phyloP scores from a whole-genome alignment of 1,140 invertebrate species.

The Meloidogyne floridensis region DNA sequence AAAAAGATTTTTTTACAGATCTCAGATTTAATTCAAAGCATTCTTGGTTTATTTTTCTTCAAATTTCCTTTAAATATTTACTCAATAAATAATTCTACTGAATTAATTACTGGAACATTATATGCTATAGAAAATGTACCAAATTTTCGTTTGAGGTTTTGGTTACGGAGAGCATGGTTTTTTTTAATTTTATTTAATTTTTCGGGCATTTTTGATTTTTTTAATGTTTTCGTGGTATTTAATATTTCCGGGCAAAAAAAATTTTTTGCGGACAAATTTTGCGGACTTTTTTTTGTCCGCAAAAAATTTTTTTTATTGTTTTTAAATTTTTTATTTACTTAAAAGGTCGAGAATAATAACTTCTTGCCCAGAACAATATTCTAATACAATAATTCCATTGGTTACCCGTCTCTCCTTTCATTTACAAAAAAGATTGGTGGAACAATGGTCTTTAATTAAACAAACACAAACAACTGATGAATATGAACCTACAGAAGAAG shows the following conservation, averaged over 20 bases:
- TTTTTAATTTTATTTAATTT: not conserved
- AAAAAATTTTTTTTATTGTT: not conserved
- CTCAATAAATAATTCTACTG: slow-evolving; percentile 20
- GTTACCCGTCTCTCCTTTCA: slow-evolving; percentile 31
- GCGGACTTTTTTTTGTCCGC: no score
- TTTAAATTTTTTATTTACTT: slow-evolving; percentile 4
- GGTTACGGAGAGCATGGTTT: slow-evolving; percentile 54
- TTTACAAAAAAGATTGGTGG: slow-evolving; percentile 41
- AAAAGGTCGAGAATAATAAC: slow-evolving; percentile 40
- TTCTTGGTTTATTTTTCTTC: slow-evolving; percentile 48
- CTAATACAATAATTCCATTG: slow-evolving; percentile 33
- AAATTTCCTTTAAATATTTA: slow-evolving; percentile 49
- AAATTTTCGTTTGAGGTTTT: slow-evolving; percentile 54
- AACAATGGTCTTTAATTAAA: slow-evolving; percentile 47
- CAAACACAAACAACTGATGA: slow-evolving; percentile 31
- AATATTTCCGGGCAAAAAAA: no score
- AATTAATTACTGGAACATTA: slow-evolving; percentile 34
- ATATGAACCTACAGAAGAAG: slow-evolving; percentile 57
- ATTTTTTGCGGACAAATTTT: no score
- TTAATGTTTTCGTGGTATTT: no score
- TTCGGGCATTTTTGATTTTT: no score
- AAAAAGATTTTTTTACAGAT: slow-evolving; percentile 30
- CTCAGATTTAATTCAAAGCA: slow-evolving; percentile 51
- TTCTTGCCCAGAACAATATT: slow-evolving; percentile 35
- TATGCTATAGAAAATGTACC: slow-evolving; percentile 46